These are phyloP conservation scores for Chiroxiphia lanceolata DNA, from an alignment of 2,797 vertebrate species.

Conservation along the genomic window DNA sequence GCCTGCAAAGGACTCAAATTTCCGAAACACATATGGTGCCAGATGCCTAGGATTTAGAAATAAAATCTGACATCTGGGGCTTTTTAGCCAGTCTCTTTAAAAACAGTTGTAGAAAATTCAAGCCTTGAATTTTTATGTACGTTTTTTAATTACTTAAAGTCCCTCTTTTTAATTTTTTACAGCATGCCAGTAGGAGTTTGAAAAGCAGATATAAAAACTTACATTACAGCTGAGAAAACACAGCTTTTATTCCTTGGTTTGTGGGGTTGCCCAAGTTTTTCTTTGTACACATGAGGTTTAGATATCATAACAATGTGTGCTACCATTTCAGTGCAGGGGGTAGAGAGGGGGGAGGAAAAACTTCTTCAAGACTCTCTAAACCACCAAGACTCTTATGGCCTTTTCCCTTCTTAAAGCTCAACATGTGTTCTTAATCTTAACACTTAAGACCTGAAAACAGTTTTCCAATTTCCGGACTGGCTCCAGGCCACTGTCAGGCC, in stretches of 20 bases:
- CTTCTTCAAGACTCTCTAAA: constrained; percentile 64
- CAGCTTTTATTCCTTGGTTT: constrained; percentile 85
- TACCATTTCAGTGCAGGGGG: constrained; percentile 69
- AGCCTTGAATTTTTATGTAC: constrained; percentile 73
- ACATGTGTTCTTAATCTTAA: constrained; percentile 92
- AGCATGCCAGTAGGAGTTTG: constrained; percentile 74
- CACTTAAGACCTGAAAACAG: constrained; percentile 85
- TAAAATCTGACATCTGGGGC: constrained; percentile 82
- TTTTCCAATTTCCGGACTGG: constrained; percentile 90
- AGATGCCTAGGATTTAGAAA: constrained; percentile 80
- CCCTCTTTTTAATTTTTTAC: constrained; percentile 81
- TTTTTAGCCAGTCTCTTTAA: constrained; percentile 80
- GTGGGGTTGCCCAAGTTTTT: constrained; percentile 85
- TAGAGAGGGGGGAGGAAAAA: constrained; percentile 10
- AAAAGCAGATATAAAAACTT: constrained; percentile 84
- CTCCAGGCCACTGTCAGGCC: constrained; percentile 82
- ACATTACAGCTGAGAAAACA: constrained; percentile 91
- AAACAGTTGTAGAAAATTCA: constrained; percentile 75
- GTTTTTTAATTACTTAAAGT: constrained; percentile 80
- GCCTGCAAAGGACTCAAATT: constrained; percentile 76
- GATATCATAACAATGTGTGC: constrained; percentile 66
- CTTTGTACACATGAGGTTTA: constrained; percentile 80
- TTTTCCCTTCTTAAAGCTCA: constrained; percentile 70
- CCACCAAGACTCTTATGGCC: constrained; percentile 77
- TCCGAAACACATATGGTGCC: constrained; percentile 79